phyloP scores from a whole-genome alignment of 64 coral and sea anemone species.

The Dendronephthya gigantea region DNA sequence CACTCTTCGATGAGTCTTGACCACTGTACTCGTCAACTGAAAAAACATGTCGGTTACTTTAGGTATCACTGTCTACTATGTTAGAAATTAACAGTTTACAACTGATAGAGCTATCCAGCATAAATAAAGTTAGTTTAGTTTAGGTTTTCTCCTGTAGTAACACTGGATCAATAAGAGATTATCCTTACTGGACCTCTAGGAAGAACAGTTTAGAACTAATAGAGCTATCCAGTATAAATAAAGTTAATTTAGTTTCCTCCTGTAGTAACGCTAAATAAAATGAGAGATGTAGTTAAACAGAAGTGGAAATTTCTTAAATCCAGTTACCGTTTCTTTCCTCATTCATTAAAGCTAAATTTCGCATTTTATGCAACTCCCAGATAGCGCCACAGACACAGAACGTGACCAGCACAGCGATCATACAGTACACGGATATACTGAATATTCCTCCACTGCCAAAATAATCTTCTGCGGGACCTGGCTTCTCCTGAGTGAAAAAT shows the following conservation, averaged over 20 bases:
- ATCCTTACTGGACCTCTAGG: too few relatives aligned
- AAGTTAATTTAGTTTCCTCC: too few relatives aligned
- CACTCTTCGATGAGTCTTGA: not conserved
- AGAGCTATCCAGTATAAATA: too few relatives aligned
- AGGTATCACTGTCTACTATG: not conserved
- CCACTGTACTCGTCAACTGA: not conserved
- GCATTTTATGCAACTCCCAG: slow-evolving; percentile 49
- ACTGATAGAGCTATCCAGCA: too few relatives aligned
- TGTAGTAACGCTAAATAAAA: too few relatives aligned
- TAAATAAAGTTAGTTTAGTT: too few relatives aligned
- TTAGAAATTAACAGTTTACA: too few relatives aligned
- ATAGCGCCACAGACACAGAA: slow-evolving; percentile 32
- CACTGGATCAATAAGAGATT: too few relatives aligned
- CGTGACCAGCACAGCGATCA: slow-evolving; percentile 47
- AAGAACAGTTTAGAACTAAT: too few relatives aligned
- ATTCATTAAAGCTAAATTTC: not conserved
- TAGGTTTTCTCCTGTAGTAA: too few relatives aligned
- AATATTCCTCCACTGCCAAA: slow-evolving; percentile 93
- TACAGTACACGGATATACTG: slow-evolving; percentile 66
- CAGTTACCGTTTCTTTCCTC: not conserved
- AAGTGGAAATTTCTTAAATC: too few relatives aligned
- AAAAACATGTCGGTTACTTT: not conserved
- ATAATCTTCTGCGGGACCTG: slow-evolving; percentile 70
- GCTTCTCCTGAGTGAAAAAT: not conserved
- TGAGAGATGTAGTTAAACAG: too few relatives aligned